Evolutionary conservation across 1,140 invertebrate species (phyloP).

Genomic region (Drosophila watanabei): DNA sequence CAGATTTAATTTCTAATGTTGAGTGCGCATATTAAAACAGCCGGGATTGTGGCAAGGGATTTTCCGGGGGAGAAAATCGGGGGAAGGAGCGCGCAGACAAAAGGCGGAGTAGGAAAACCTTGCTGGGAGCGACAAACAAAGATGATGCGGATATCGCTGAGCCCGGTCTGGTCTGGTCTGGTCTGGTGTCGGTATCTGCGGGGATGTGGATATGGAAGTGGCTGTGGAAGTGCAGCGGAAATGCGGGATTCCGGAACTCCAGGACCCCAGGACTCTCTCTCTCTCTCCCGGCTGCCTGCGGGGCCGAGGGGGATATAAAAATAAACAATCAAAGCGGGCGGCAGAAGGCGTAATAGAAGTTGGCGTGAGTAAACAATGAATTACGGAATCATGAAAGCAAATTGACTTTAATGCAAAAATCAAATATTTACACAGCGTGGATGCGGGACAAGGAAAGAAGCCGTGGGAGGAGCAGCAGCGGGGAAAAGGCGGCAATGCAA

Average conservation of each 20-base stretch:
- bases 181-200: conserved; percentile 32
- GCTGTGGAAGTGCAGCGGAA: conserved; percentile 69
- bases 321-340: conserved; percentile 70
- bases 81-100: conserved; percentile 29
- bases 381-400: conserved; percentile 85
- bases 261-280: background rate
- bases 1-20: conserved; percentile 85
- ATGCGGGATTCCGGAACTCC: conserved; percentile 60
- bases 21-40: conserved; percentile 84
- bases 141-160: conserved; percentile 79
- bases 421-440: conserved; percentile 81
- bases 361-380: conserved; percentile 83
- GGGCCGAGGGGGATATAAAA: conserved; percentile 37
- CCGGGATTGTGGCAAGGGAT: conserved; percentile 34
- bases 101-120: conserved; percentile 34
- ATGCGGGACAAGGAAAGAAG: conserved; percentile 33
- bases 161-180: conserved; percentile 30
- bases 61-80: conserved; percentile 4
- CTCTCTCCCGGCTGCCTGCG: background rate
- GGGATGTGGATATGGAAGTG: conserved; percentile 21
- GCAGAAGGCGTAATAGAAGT: conserved; percentile 77
- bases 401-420: conserved; percentile 85
- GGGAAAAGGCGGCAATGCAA: conserved; percentile 55
- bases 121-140: conserved; percentile 72
- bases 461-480: background rate